A percentile compares a stretch with the other conserved stretches of the same genome.
These are phyloP conservation scores for Takifugu rubripes DNA, from an alignment of 2,797 vertebrate genomes.

Conservation along the genomic window DNA sequence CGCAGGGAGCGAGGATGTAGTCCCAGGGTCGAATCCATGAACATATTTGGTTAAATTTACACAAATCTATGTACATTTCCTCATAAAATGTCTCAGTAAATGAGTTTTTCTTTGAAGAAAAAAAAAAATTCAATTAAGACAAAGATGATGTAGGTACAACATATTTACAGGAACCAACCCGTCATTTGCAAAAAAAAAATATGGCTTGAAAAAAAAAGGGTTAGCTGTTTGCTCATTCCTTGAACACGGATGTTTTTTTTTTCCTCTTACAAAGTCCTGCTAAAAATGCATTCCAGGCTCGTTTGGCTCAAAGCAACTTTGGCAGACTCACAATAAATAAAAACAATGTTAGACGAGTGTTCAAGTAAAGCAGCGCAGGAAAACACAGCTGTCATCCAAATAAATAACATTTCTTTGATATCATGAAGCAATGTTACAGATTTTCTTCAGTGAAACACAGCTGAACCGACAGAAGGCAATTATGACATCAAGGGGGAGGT, in stretches of 20 bases:
- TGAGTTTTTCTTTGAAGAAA: not conserved
- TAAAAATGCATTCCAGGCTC: no score
- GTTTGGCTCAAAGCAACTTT: conserved; percentile 48
- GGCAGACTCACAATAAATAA: conserved; percentile 61
- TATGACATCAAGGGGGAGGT: not conserved
- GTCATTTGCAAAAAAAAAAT: conserved; percentile 32
- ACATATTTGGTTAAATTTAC: conserved; percentile 10
- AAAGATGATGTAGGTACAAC: conserved; percentile 18
- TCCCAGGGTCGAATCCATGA: no score
- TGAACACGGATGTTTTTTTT: no score
- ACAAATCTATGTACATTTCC: conserved; percentile 31
- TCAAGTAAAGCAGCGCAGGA: conserved; percentile 39
- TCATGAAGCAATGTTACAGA: conserved; percentile 47
- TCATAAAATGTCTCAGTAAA: not conserved
- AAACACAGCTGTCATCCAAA: conserved; percentile 40
- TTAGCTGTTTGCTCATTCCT: not conserved
- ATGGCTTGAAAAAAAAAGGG: conserved; percentile 67
- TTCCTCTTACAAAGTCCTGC: no score
- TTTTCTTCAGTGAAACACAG: conserved; percentile 38
- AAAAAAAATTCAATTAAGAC: conserved; percentile 16
- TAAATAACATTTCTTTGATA: conserved; percentile 56
- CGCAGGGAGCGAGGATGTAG: no score
- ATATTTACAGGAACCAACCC: conserved; percentile 62
- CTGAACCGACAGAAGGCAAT: conserved; percentile 59
- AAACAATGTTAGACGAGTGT: not conserved